Evolutionary conservation across 2,113 vertebrate genomes (phyloP).

Genomic region (Ctenodactylus gundi): DNA sequence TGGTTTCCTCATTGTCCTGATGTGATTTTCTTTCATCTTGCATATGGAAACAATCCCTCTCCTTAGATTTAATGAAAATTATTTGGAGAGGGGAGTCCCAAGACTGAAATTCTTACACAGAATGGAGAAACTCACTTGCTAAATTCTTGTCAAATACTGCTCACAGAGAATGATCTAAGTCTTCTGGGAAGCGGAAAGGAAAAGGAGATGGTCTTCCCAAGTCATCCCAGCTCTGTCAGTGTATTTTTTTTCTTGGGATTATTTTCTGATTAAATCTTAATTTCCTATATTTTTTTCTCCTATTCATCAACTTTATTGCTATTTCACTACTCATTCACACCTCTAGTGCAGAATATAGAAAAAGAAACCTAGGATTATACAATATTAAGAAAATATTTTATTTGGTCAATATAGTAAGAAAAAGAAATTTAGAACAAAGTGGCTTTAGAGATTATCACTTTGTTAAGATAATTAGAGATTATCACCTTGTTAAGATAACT

Average conservation of each 20-base stretch:
- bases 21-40: background rate
- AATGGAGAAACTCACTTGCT: background rate
- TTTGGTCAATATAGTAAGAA: background rate
- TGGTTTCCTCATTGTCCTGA: background rate
- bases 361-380: background rate
- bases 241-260: background rate
- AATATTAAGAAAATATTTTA: conserved; percentile 36
- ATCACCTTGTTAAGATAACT: background rate
- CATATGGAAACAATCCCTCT: background rate
- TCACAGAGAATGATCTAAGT: background rate
- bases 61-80: conserved; percentile 5
- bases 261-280: conserved; percentile 4
- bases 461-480: background rate
- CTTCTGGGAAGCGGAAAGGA: background rate
- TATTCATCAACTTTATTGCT: conserved; percentile 11
- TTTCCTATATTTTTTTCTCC: background rate
- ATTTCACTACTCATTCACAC: conserved; percentile 32
- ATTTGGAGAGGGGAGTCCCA: background rate
- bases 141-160: background rate
- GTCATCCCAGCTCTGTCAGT: background rate
- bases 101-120: background rate
- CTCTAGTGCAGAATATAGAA: conserved; percentile 13
- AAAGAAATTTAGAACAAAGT: conserved; percentile 2
- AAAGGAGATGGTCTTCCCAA: background rate
- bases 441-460: conserved; percentile 2